Evolutionary conservation across 2,888 invertebrate genomes (phyloP).

Genomic region (Drosophila ustulata): DNA sequence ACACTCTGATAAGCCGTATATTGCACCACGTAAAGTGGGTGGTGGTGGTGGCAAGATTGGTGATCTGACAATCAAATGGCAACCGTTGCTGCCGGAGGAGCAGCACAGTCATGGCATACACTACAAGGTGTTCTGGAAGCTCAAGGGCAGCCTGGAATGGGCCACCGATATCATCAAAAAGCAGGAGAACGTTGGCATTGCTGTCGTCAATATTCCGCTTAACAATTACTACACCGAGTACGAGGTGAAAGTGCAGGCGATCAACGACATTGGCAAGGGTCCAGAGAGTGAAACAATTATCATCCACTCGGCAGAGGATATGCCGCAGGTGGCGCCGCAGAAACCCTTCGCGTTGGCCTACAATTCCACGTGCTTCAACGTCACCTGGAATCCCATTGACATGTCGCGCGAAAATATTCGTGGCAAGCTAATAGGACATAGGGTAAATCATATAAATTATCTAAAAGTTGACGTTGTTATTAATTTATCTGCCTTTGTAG

Average conservation of each 20-base stretch:
- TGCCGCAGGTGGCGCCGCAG: constrained; percentile 96
- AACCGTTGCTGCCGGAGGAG: constrained; percentile 90
- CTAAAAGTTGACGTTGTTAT: background rate
- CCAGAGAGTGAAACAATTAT: constrained; percentile 91
- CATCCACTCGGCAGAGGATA: constrained; percentile 95
- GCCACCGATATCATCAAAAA: constrained; percentile 88
- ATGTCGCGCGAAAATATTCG: constrained; percentile 93
- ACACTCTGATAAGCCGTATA: constrained; percentile 91
- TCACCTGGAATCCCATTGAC: constrained; percentile 95
- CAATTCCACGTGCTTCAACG: constrained; percentile 97
- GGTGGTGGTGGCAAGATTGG: constrained; percentile 99
- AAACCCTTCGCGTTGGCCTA: constrained; percentile 91
- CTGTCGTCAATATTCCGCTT: constrained; percentile 90
- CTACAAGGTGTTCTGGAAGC: constrained; percentile 95
- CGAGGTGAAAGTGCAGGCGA: constrained; percentile 93
- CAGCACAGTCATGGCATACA: constrained; percentile 96
- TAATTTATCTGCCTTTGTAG: constrained; percentile 79
- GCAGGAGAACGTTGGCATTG: constrained; percentile 91
- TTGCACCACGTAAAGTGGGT: constrained; percentile 91
- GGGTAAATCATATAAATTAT: constrained; percentile 86
- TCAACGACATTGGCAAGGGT: constrained; percentile 92
- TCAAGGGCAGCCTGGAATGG: constrained; percentile 91
- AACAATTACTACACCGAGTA: constrained; percentile 93
- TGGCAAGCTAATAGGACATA: constrained; percentile 96
- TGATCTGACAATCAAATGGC: constrained; percentile 96